Evolutionary conservation across 2,113 vertebrate genomes (phyloP).

Genomic region (Otolemur garnettii): DNA sequence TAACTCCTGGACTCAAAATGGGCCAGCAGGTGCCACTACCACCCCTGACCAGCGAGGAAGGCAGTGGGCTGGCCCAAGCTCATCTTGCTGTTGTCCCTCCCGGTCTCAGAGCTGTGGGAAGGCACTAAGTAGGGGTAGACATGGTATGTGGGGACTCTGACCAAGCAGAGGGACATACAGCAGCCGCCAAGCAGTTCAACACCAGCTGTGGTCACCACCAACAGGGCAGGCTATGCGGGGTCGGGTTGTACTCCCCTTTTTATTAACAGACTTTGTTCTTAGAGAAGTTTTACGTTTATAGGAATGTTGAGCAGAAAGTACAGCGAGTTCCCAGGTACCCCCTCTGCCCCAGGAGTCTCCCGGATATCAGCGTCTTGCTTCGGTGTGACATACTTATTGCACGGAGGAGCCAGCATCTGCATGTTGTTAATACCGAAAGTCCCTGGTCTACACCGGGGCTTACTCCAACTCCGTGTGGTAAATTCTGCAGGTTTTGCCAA

Average conservation of each 20-base stretch:
- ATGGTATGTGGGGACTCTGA: no score
- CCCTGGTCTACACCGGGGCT: background rate
- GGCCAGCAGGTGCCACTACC: rapidly evolving
- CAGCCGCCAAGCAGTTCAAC: background rate
- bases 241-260: background rate
- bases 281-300: background rate
- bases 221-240: rapidly evolving
- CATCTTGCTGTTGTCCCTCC: background rate
- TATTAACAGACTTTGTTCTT: background rate
- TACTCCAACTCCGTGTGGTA: background rate
- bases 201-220: rapidly evolving
- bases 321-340: background rate
- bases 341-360: no score
- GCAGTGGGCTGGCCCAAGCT: background rate
- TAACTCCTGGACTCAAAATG: background rate
- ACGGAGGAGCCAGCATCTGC: rapidly evolving
- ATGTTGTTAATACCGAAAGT: background rate
- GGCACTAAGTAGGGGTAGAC: background rate
- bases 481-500: background rate
- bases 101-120: background rate
- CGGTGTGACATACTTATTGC: rapidly evolving
- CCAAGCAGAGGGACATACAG: background rate
- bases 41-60: no score
- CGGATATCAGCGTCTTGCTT: rapidly evolving
- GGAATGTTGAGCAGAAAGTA: background rate